Percentiles rank a stretch among this genome's conserved stretches.
Evolutionary conservation across 2,888 invertebrate species (phyloP).

Genomic region (Lasius fuliginosus): DNA sequence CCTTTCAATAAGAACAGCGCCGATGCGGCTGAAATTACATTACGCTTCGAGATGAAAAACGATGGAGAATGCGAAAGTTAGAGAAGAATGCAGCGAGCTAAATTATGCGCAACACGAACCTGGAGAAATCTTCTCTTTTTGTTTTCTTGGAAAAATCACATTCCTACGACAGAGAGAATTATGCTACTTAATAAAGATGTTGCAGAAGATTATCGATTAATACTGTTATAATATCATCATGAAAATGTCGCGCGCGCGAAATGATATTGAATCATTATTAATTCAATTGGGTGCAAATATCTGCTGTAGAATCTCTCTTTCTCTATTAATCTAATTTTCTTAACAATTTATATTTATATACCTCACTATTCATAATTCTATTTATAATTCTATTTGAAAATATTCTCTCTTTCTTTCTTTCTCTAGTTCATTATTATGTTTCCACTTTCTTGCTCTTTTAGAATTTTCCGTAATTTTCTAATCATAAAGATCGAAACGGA

Average conservation of each 20-base stretch:
- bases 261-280: not conserved
- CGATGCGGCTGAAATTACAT: conserved; percentile 47
- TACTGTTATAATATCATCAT: not conserved
- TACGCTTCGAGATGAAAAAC: conserved; percentile 39
- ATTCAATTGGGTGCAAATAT: conserved; percentile 7
- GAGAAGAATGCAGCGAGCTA: not conserved
- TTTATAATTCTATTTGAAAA: not conserved
- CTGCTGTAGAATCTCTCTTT: not conserved
- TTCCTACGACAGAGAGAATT: conserved; percentile 24
- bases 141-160: not conserved
- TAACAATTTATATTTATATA: not conserved
- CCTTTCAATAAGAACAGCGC: conserved; percentile 41
- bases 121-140: conserved; percentile 22
- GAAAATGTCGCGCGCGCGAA: not conserved
- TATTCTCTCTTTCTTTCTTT: not conserved
- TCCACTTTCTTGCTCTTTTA: not conserved
- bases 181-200: not conserved
- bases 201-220: not conserved
- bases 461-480: not conserved
- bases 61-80: not conserved
- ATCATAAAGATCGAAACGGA: not conserved
- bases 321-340: not conserved
- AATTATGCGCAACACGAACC: not conserved
- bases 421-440: not conserved
- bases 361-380: not conserved